Evolutionary conservation across 2,797 vertebrate species (phyloP).

Genomic region (Cynodonichthys magdalenae): DNA sequence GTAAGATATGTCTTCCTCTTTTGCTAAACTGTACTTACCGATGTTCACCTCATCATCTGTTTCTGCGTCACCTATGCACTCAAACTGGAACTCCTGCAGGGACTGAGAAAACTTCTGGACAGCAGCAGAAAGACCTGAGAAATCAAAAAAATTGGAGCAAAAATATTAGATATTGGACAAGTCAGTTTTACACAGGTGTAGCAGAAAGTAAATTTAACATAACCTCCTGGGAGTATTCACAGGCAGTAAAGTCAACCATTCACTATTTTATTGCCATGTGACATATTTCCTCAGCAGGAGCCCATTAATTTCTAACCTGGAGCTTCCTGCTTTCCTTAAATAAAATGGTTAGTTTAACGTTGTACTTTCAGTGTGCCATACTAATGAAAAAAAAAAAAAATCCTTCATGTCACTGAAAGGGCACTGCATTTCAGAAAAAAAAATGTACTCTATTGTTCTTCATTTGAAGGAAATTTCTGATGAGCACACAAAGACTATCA

Average conservation of each 20-base stretch:
- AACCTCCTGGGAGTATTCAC: neutral
- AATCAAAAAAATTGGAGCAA: slow-evolving; percentile 22
- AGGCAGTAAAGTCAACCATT: neutral
- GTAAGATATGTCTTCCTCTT: slow-evolving; percentile 13
- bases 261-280: neutral
- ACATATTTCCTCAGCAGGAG: neutral
- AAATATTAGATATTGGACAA: slow-evolving; percentile 10
- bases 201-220: neutral
- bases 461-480: neutral
- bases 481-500: neutral
- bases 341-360: neutral
- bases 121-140: slow-evolving; percentile 92
- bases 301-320: neutral
- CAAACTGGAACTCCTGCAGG: slow-evolving; percentile 97
- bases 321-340: neutral
- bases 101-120: slow-evolving; percentile 98
- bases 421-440: neutral
- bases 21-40: slow-evolving; percentile 83
- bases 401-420: neutral
- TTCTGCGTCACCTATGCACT: slow-evolving; percentile 98
- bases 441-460: neutral
- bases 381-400: neutral
- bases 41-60: slow-evolving; percentile 99
- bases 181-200: neutral
- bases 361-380: neutral